These are phyloP conservation scores for Paracentrotus lividus DNA, from an alignment of 53 echinoderm and acorn worm genomes.

Conservation along the genomic window DNA sequence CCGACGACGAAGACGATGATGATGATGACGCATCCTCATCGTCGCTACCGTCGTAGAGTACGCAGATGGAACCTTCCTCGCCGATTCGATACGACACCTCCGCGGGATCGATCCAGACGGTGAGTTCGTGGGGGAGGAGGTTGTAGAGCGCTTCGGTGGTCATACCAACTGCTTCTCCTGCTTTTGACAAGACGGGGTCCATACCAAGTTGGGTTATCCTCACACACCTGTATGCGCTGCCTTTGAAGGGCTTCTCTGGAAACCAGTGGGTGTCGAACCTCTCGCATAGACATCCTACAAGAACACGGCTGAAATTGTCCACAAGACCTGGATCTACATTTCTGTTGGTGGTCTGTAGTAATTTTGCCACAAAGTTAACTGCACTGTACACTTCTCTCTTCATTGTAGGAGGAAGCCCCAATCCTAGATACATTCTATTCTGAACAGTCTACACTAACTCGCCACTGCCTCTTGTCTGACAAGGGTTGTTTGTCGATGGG, in stretches of 20 bases:
- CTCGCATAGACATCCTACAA: conserved; percentile 76
- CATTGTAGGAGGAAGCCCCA: conserved; percentile 77
- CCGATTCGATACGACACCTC: conserved; percentile 90
- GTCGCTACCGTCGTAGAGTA: conserved; percentile 80
- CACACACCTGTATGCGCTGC: conserved; percentile 88
- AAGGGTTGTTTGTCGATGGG: not conserved
- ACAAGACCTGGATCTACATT: conserved; percentile 70
- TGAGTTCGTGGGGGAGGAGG: conserved; percentile 78
- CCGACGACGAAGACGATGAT: conserved; percentile 60
- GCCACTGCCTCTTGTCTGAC: conserved; percentile 4
- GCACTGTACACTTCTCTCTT: conserved; percentile 85
- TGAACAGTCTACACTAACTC: not conserved
- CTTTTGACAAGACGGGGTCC: conserved; percentile 86
- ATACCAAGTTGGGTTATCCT: conserved; percentile 83
- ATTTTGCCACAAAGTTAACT: conserved; percentile 81
- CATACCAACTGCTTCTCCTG: conserved; percentile 78
- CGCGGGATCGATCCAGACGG: conserved; percentile 88
- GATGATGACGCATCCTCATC: conserved; percentile 50
- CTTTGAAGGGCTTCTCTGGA: conserved; percentile 81
- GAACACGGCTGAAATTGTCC: conserved; percentile 82
- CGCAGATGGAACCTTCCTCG: conserved; percentile 91
- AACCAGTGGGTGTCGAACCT: conserved; percentile 87
- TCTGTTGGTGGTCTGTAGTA: conserved; percentile 78
- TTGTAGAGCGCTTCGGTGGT: conserved; percentile 70
- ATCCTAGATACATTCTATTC: conserved; percentile 63